A percentile compares a stretch with the other conserved stretches of the same genome.
Evolutionary conservation across 2,888 invertebrate species (phyloP).

Genomic region (Thysanoteuthis rhombus): DNA sequence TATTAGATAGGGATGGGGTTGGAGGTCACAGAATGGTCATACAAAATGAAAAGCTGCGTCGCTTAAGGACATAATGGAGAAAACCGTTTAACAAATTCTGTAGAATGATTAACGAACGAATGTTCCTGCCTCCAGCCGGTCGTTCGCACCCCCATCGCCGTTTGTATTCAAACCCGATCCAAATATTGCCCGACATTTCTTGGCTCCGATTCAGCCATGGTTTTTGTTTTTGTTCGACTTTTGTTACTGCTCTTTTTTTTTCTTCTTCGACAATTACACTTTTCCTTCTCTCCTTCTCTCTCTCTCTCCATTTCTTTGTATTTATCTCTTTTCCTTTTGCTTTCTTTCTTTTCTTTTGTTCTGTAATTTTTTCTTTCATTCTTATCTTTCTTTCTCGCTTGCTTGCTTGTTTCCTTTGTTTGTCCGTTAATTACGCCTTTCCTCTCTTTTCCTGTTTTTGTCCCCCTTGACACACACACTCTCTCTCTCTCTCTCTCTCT

Average conservation of each 20-base stretch:
- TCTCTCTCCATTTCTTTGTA: not conserved
- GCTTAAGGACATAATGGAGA: not conserved
- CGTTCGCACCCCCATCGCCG: not conserved
- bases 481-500: not conserved
- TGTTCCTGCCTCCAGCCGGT: not conserved
- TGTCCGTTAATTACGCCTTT: not conserved
- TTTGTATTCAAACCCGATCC: no score
- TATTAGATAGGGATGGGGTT: not conserved
- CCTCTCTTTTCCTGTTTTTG: not conserved
- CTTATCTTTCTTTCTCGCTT: not conserved
- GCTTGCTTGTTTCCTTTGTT: not conserved
- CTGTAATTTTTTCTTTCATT: not conserved
- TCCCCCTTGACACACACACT: not conserved
- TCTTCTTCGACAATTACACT: not conserved
- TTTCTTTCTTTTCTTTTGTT: not conserved
- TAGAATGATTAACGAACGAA: not conserved
- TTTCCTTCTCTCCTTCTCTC: not conserved
- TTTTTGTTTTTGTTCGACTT: not conserved
- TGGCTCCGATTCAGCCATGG: not conserved
- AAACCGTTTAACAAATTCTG: not conserved
- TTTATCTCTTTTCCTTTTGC: not conserved
- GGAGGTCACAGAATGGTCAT: not conserved
- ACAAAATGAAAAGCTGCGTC: not conserved
- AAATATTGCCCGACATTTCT: no score
- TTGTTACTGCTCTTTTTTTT: not conserved